Conservation (phyloP, 2,113 vertebrate genomes). For the Natator depressus region DNA sequence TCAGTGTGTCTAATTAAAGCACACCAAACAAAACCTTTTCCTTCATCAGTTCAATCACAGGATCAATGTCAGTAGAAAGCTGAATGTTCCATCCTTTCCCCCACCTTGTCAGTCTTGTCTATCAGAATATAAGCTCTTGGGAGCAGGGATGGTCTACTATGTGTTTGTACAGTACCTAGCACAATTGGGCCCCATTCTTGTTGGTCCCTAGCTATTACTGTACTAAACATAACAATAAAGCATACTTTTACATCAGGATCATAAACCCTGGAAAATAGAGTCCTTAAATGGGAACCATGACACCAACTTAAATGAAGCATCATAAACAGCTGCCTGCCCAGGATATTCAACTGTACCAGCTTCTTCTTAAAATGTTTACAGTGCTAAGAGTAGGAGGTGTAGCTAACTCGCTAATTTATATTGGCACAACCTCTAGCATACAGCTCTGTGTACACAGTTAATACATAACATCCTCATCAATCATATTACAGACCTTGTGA, state of each 20-base stretch:
- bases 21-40: not conserved
- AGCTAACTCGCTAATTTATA: not conserved
- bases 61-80: not conserved
- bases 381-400: not conserved
- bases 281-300: not conserved
- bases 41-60: not conserved
- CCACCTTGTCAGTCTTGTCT: not conserved
- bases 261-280: not conserved
- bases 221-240: not conserved
- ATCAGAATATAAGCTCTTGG: not conserved
- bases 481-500: fast-evolving
- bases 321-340: not conserved
- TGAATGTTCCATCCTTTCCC: not conserved
- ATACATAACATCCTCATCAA: not conserved
- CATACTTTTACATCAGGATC: not conserved
- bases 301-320: not conserved
- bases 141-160: not conserved
- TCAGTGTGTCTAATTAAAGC: not conserved
- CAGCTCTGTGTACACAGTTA: not conserved
- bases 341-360: not conserved
- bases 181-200: not conserved
- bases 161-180: not conserved
- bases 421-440: not conserved
- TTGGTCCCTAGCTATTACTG: not conserved
- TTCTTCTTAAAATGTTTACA: fast-evolving